phyloP scores from a whole-genome alignment of 2,797 vertebrate genomes.

The Anas bernieri region DNA sequence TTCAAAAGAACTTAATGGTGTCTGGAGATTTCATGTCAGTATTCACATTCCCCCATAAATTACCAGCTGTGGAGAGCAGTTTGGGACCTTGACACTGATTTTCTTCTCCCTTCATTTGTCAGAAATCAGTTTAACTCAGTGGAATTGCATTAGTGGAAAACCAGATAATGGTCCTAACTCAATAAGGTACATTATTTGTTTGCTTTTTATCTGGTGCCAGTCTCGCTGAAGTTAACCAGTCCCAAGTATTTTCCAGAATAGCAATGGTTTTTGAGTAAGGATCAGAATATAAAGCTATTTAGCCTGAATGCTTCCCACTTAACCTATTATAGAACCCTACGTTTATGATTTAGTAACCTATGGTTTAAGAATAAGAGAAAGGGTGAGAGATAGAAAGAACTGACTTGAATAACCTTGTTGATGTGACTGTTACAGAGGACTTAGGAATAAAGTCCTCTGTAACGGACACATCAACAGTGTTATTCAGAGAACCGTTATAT shows the following conservation, averaged over 20 bases:
- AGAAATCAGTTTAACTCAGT: slow-evolving; percentile 7
- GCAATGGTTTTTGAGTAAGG: background rate
- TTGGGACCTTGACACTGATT: background rate
- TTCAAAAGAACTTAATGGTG: background rate
- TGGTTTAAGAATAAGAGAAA: background rate
- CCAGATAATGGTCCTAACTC: background rate
- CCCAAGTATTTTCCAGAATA: background rate
- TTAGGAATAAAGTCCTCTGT: too few species aligned
- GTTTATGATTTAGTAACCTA: background rate
- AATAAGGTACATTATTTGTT: background rate
- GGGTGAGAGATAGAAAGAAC: background rate
- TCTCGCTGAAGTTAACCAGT: background rate
- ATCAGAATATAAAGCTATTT: background rate
- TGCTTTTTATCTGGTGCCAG: background rate
- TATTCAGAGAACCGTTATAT: background rate
- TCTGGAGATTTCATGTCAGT: background rate
- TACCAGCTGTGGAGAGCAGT: background rate
- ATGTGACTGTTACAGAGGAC: background rate
- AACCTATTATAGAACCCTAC: background rate
- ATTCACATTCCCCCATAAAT: background rate
- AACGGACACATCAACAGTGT: too few species aligned
- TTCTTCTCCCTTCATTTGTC: background rate
- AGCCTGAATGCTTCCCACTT: background rate
- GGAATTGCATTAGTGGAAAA: slow-evolving; percentile 7
- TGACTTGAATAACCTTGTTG: background rate